Evolutionary conservation across 2,888 invertebrate genomes (phyloP), one percentile per base, ranked within the genome.

Genomic region (Caradrina kadenii): DNA sequence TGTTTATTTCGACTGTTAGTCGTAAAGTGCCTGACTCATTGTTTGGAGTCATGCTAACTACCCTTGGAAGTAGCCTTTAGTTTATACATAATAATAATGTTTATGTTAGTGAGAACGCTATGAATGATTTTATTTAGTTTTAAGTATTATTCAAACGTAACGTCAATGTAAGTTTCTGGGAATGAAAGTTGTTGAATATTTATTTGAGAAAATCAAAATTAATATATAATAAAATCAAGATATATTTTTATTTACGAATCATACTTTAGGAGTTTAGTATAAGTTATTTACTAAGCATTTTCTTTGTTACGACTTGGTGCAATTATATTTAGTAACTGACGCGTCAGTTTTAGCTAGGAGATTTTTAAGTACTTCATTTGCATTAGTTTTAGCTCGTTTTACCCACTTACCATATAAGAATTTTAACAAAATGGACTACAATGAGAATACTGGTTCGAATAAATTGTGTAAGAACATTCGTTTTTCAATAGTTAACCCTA

Each of bases 251-350:
- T 90, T 90, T 89, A 86, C 87, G 86, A 87, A 83, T 80, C 84
- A 76, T 85, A 73, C 60, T 79, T 73, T 67, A 72, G 73, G 72
- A 74, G 76, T 80, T 70, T 82, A 84, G 83, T 73, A 69, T 90
- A 88, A 88, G 85, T 87, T 91, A 82, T 84, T 79, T 88, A 77
- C 85, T 89, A 92, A 91, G 93, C 91, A 93, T 93, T 93, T 93
- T 89, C 82, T 84, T 81, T 89, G 89, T 92, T 91, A 90, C 75
- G 85, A 89, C 85, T 91, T 89, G 94, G 94, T 94, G 95, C 94
- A 94, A 94, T 95, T 94, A 91, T 87, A 78, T 89, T 91, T 91
- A 89, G 87, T 86, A 86, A 86, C 87, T 91, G 90, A 88, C 85
- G 26, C 86, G 85, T 90, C 86, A 88, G 89, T 88, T 87, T 86